Evolutionary conservation across 2,888 invertebrate genomes (phyloP).

Genomic region (Tyria jacobaeae): DNA sequence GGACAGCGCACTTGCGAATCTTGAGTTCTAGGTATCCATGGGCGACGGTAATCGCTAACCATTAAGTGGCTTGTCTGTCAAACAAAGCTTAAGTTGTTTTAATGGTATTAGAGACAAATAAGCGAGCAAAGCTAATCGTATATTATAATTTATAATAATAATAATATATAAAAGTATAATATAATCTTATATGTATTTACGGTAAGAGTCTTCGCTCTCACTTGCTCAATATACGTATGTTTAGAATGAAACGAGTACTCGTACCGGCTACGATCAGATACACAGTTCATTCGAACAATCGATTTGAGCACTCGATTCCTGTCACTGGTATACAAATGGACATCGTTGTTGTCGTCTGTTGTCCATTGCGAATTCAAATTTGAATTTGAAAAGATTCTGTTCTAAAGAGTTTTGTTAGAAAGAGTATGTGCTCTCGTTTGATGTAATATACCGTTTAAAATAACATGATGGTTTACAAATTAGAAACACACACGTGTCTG

Average conservation of each 20-base stretch:
- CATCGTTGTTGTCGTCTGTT: conserved; percentile 64
- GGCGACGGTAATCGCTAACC: too few relatives aligned
- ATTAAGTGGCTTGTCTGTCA: too few relatives aligned
- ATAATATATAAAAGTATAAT: too few relatives aligned
- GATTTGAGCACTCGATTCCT: conserved; percentile 65
- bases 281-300: conserved; percentile 75
- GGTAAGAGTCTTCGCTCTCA: not conserved
- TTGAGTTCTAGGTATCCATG: too few relatives aligned
- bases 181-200: not conserved
- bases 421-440: conserved; percentile 42
- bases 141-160: too few relatives aligned
- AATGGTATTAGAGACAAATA: too few relatives aligned
- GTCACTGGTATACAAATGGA: conserved; percentile 65
- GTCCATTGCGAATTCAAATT: conserved; percentile 69
- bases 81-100: too few relatives aligned
- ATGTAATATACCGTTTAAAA: conserved; percentile 49
- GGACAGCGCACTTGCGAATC: too few relatives aligned
- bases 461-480: too few relatives aligned
- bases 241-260: conserved; percentile 52
- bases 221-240: conserved; percentile 21
- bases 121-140: too few relatives aligned
- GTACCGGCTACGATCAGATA: conserved; percentile 65
- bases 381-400: conserved; percentile 70
- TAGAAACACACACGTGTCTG: too few relatives aligned
- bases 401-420: conserved; percentile 54